A percentile compares a stretch with the other conserved stretches of the same genome.
These are phyloP conservation scores for Seladonia tumulorum DNA, from an alignment of 2,888 invertebrate species.

Conservation along the genomic window DNA sequence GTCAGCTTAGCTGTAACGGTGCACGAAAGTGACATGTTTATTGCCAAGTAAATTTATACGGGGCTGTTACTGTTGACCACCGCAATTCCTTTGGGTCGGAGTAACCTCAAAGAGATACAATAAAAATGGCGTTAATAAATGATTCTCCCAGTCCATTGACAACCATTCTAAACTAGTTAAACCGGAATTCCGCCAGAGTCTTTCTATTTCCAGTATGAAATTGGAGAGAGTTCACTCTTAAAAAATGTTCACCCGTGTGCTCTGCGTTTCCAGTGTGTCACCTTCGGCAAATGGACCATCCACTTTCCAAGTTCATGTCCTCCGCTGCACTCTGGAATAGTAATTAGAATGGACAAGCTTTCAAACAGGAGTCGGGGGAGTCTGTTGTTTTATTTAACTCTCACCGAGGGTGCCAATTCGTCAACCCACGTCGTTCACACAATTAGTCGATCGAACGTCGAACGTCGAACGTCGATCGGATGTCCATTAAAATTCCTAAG, in stretches of 20 bases:
- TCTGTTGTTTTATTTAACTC: constrained; percentile 30
- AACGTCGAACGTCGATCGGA: constrained; percentile 22
- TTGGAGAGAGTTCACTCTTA: constrained; percentile 42
- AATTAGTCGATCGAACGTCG: constrained; percentile 31
- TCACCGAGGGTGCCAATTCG: constrained; percentile 42
- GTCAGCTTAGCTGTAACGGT: neutral
- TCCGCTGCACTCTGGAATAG: constrained; percentile 14
- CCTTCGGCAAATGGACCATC: constrained; percentile 42
- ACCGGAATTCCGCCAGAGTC: constrained; percentile 48
- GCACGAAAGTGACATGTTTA: neutral
- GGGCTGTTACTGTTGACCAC: neutral
- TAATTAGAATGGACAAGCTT: constrained; percentile 58
- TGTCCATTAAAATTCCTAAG: constrained; percentile 30
- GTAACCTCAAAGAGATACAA: neutral
- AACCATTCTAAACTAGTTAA: constrained; percentile 36
- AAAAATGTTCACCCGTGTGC: constrained; percentile 35
- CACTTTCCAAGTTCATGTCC: constrained; percentile 61
- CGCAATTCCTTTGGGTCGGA: neutral
- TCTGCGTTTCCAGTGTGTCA: constrained; percentile 42
- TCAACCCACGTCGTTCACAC: constrained; percentile 30
- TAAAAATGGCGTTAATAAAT: neutral
- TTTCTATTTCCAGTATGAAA: constrained; percentile 34
- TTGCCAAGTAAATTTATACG: constrained; percentile 1
- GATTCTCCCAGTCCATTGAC: constrained; percentile 10
- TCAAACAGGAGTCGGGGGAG: constrained; percentile 19